These are phyloP conservation scores for Chloroclystis v-ata DNA, from an alignment of 2,888 invertebrate species.

Conservation along the genomic window DNA sequence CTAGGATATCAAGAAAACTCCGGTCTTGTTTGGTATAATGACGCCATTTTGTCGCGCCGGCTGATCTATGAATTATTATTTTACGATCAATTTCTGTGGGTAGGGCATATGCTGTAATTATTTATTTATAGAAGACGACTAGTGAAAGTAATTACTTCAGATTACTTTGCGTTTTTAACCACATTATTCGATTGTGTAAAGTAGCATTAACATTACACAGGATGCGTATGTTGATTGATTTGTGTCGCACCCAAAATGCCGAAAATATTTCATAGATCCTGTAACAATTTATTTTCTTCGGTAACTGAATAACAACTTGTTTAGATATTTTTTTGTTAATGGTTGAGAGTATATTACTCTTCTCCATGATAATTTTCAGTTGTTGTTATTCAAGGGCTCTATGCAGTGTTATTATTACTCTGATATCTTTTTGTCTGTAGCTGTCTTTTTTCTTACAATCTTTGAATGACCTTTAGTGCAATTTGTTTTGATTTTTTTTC, in stretches of 20 bases:
- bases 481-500: too few species aligned
- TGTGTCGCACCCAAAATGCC: slow-evolving; percentile 29
- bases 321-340: background rate
- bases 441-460: too few species aligned
- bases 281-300: background rate
- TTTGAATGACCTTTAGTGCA: too few species aligned
- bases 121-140: slow-evolving; percentile 32
- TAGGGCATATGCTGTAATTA: slow-evolving; percentile 40
- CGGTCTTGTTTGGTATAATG: slow-evolving; percentile 68
- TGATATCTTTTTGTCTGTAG: too few species aligned
- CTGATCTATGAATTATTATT: slow-evolving; percentile 70
- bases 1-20: slow-evolving; percentile 26
- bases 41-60: slow-evolving; percentile 79
- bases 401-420: too few species aligned
- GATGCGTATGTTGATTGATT: slow-evolving; percentile 30
- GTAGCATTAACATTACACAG: slow-evolving; percentile 21
- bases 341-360: too few species aligned
- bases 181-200: background rate
- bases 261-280: slow-evolving; percentile 13
- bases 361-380: too few species aligned
- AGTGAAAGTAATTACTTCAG: slow-evolving; percentile 11
- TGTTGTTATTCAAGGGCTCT: too few species aligned
- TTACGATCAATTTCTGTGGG: slow-evolving; percentile 46
- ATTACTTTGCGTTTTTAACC: background rate
- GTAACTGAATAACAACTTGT: background rate